A percentile compares a stretch with the other conserved stretches of the same genome.
These are phyloP conservation scores for Stenchaetothrips biformis DNA, from an alignment of 2,888 invertebrate genomes.

Conservation along the genomic window DNA sequence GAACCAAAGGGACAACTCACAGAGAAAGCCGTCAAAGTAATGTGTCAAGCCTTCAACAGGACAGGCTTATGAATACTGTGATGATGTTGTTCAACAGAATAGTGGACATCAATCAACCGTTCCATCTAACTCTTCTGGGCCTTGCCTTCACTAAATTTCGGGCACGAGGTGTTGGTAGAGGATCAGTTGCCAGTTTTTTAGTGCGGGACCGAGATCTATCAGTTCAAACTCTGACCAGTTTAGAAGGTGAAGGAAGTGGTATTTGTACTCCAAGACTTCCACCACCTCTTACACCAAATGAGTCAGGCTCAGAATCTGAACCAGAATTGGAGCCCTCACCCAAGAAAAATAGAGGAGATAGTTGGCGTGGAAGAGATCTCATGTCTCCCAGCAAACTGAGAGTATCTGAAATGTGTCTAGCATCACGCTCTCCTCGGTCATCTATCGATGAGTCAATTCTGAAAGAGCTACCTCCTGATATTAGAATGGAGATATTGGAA, in stretches of 20 bases:
- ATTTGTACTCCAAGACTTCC: not conserved
- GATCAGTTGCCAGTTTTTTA: slow-evolving; percentile 69
- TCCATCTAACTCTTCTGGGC: slow-evolving; percentile 75
- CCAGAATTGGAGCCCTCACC: slow-evolving; percentile 68
- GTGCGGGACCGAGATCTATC: slow-evolving; percentile 62
- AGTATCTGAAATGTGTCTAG: slow-evolving; percentile 6
- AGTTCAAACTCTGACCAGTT: slow-evolving; percentile 61
- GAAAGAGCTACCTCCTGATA: slow-evolving; percentile 30
- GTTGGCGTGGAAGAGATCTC: slow-evolving; percentile 29
- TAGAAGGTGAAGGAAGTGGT: slow-evolving; percentile 9
- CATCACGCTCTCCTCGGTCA: slow-evolving; percentile 12
- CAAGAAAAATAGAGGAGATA: slow-evolving; percentile 53
- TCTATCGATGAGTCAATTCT: slow-evolving; percentile 29
- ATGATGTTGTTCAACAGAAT: slow-evolving; percentile 73
- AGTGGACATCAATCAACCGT: slow-evolving; percentile 48
- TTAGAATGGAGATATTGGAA: slow-evolving; percentile 29
- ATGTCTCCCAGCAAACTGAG: not conserved
- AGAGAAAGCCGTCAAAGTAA: slow-evolving; percentile 72
- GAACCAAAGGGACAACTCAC: slow-evolving; percentile 60
- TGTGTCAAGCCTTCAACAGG: slow-evolving; percentile 55
- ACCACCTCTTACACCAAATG: not conserved
- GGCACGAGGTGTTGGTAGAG: slow-evolving; percentile 59
- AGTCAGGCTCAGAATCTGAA: slow-evolving; percentile 50
- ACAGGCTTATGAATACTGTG: slow-evolving; percentile 62
- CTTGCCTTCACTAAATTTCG: slow-evolving; percentile 77